Evolutionary conservation across 2,797 vertebrate species (phyloP), one percentile per base, ranked within the genome.

Genomic region (Netta rufina): DNA sequence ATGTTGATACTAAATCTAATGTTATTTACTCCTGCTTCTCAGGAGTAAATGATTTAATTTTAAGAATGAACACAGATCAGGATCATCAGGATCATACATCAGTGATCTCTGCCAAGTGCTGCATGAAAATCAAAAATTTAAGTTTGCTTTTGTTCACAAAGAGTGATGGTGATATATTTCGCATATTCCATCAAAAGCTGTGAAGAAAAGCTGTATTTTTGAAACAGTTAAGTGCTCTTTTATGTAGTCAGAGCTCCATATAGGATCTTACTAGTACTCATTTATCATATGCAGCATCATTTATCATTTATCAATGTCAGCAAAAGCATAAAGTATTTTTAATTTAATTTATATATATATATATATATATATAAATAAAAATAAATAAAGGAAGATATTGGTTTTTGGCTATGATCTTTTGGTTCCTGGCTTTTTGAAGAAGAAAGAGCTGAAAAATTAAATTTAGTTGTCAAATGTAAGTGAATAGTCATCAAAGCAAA

Each of bases 221-320:
- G 33, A 77, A 81, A 78, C 38, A 43, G 53, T 56, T 39, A 67
- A 7, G 17, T 54, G 18, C 11, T 43, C 19, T 6, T 77, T n/a
- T 80, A 9, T 21, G 28, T 17, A 9, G 38, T 61, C 61, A 49
- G 80, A 91, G 13, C 8, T 70, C 15, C 13, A 19, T 43, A 11
- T 16, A 28, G 0, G 0, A 8, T 67, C 12, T 20, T 77, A 49
- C 67, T 67, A 86, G 12, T 28, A 38, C 5, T 51, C 9, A 33
- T n/a, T 62, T 85, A 73, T 54, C 8, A 14, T 54, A 43, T 51
- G 58, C 25, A 49, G n/a, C n/a, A n/a, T n/a, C n/a, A n/a, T n/a
- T n/a, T n/a, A n/a, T n/a, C n/a, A n/a, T n/a, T n/a, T n/a, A n/a
- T n/a, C n/a, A 79, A 43, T 49, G 6, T 74, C 43, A 85, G 20